Percentiles rank a stretch among this genome's conserved stretches.
These are phyloP conservation scores for Megaptera novaeangliae DNA, from an alignment of 2,113 vertebrate species.

Conservation along the genomic window DNA sequence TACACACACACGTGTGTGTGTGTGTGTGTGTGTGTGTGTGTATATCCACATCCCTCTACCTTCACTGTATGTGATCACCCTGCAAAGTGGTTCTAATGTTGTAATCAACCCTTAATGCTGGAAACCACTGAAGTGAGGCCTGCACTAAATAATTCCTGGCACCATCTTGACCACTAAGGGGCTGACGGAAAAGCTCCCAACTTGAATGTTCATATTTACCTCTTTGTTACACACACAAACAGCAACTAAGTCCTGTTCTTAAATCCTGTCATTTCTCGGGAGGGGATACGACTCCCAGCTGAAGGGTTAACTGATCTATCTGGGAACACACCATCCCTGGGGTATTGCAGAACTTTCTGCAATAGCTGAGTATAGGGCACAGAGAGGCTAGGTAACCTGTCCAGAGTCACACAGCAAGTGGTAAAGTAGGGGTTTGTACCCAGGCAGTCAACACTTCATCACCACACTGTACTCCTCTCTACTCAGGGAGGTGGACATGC, in stretches of 20 bases:
- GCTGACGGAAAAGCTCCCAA: background rate
- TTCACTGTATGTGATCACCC: no score
- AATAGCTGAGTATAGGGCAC: background rate
- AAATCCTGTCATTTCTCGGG: background rate
- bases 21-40: background rate
- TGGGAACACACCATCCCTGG: background rate
- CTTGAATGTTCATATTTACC: rapidly evolving
- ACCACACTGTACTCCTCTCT: background rate
- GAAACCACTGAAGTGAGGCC: background rate
- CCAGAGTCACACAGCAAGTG: background rate
- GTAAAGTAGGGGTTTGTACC: background rate
- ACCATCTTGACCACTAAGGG: background rate
- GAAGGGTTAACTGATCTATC: background rate
- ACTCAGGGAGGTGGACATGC: background rate
- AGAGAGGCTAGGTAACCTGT: background rate
- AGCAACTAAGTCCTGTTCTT: background rate
- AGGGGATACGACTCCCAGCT: background rate
- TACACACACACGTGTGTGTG: rapidly evolving
- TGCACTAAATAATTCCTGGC: background rate
- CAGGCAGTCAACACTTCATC: background rate
- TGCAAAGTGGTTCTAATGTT: background rate
- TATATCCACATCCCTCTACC: background rate
- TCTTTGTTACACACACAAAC: background rate
- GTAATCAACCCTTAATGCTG: background rate
- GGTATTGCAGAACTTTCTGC: background rate